These are phyloP conservation scores for Prosapia bicincta DNA, from an alignment of 2,888 invertebrate species.

Conservation along the genomic window DNA sequence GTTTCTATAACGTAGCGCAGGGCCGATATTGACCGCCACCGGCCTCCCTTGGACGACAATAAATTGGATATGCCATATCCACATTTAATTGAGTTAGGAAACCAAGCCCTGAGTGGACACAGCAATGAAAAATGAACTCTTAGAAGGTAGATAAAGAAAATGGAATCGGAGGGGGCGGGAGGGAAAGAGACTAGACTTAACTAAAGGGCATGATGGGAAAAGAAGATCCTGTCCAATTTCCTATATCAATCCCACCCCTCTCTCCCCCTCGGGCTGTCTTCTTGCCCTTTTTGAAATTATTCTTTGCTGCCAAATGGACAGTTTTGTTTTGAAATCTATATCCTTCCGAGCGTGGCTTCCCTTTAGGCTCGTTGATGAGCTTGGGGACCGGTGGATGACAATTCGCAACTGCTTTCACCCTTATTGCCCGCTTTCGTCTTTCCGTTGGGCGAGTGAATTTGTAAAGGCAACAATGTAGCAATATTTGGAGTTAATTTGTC, in stretches of 20 bases:
- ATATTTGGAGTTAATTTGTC: no score
- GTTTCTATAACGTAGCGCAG: not conserved
- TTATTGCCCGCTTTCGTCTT: no score
- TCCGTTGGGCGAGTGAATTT: no score
- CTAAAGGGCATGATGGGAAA: constrained; percentile 15
- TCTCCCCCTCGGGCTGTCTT: not conserved
- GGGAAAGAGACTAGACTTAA: not conserved
- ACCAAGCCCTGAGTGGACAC: constrained; percentile 9
- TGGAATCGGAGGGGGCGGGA: constrained; percentile 1
- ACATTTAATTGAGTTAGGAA: constrained; percentile 11
- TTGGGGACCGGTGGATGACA: not conserved
- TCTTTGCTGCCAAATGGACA: not conserved
- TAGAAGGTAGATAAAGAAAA: constrained; percentile 15
- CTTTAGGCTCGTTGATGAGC: not conserved
- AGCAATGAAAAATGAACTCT: constrained; percentile 12
- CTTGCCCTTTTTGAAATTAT: not conserved
- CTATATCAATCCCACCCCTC: not conserved
- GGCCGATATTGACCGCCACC: not conserved
- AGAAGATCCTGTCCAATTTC: constrained; percentile 15
- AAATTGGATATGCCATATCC: not conserved
- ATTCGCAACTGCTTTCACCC: not conserved
- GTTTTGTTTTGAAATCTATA: not conserved
- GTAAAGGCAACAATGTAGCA: no score
- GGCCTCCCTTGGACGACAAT: not conserved
- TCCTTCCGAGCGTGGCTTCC: not conserved